A percentile compares a stretch with the other conserved stretches of the same genome.
Evolutionary conservation across 1,140 invertebrate genomes (phyloP).

Genomic region (Drosophila arawakana): DNA sequence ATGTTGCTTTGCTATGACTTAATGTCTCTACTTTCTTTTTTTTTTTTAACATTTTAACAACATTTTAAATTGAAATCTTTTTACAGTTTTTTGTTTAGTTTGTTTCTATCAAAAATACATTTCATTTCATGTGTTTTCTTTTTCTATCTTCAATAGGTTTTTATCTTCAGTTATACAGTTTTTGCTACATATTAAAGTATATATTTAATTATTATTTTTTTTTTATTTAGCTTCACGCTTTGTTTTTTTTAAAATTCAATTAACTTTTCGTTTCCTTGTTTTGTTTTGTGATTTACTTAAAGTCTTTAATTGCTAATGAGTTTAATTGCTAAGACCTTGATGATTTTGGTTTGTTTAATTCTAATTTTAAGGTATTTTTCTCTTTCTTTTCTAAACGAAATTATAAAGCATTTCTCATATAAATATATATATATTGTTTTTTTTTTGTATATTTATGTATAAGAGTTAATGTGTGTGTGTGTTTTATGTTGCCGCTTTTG

Average conservation of each 20-base stretch:
- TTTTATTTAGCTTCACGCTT: slow-evolving; percentile 46
- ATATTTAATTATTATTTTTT: slow-evolving; percentile 5
- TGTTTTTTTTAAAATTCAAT: slow-evolving; percentile 59
- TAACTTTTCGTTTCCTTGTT: slow-evolving; percentile 40
- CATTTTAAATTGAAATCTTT: slow-evolving; percentile 43
- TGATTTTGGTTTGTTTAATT: slow-evolving; percentile 77
- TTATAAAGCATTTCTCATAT: slow-evolving; percentile 75
- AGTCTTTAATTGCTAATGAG: slow-evolving; percentile 57
- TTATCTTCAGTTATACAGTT: slow-evolving; percentile 48
- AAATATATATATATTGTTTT: slow-evolving; percentile 30
- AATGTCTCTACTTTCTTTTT: slow-evolving; percentile 32
- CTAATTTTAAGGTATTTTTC: slow-evolving; percentile 70
- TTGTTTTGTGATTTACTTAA: slow-evolving; percentile 37
- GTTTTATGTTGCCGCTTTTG: slow-evolving; percentile 24
- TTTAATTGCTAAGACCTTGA: slow-evolving; percentile 74
- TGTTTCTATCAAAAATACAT: slow-evolving; percentile 73
- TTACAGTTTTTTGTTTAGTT: slow-evolving; percentile 35
- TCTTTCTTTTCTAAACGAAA: slow-evolving; percentile 53
- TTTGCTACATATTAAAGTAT: slow-evolving; percentile 54
- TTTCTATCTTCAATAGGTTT: slow-evolving; percentile 34
- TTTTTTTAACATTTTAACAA: slow-evolving; percentile 51
- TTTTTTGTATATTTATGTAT: slow-evolving; percentile 31
- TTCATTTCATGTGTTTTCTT: slow-evolving; percentile 55
- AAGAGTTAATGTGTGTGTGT: slow-evolving; percentile 28
- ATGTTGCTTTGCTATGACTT: slow-evolving; percentile 35